Base-by-base conservation (phyloP, 2,888 invertebrate genomes). In the Pharmacophagus antenor region DNA sequence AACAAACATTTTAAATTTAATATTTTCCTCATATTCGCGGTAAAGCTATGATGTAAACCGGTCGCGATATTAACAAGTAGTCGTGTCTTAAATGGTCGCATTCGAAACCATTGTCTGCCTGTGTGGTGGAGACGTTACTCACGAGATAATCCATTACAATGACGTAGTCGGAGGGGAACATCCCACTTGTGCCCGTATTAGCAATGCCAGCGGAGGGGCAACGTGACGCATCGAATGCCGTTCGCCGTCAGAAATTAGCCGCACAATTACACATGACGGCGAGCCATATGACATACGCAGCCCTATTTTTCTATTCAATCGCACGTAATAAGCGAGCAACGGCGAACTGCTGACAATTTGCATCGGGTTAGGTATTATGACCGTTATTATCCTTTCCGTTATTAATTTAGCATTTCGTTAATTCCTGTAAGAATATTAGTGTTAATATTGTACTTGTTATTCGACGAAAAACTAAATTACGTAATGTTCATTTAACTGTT, bases 91-190 rank as follows among this genome's bases (percentile, higher is more conserved):
- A 27, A 27, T 42, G 18, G 5, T 18, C 18, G 18, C 18, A 18
- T 42, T 42, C 1, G 17, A 42, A 42, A 15, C 17, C 42, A 42
- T 42, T 42, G 42, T 44, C 42, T 10, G 4, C n/a, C 18, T 18
- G 17, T 44, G n/a, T 44, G 18, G 18, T 44, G 8, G 42, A 44
- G 42, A 44, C 27, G 10, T 10, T 7, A 27, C 6, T 27, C 27
- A 10, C 10, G 5, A 44, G 42, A 44, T 44, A 44, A 44, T 44
- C 42, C 42, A 20, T 44, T 44, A 44, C n/a, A 18, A 44, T 18
- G 42, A 44, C 18, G 42, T 18, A n/a, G 37, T 37, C 37, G 37
- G 42, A 44, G 18, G 42, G 42, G 17, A 10, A 44, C 18, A 44
- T 18, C 17, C 18, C 42, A 44, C 42, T 44, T 18, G n/a, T 15